Percentiles rank a stretch among this genome's conserved stretches.
Evolutionary conservation across 2,888 invertebrate genomes (phyloP).

Genomic region (Heteromurus nitidus): DNA sequence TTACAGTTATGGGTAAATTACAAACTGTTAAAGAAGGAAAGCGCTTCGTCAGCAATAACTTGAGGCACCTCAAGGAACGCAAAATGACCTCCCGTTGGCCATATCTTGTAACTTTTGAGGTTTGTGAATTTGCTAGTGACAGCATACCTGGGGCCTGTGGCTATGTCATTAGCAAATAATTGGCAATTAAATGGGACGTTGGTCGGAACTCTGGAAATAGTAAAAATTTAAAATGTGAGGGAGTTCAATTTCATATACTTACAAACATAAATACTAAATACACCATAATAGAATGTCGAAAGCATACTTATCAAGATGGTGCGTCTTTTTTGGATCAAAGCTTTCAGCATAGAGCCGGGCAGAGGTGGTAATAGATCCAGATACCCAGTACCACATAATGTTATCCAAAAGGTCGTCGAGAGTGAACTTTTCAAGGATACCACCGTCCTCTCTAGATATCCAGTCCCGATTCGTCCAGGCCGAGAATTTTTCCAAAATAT

Average conservation of each 20-base stretch:
- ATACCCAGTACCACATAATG: slow-evolving; percentile 88
- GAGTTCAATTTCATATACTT: too few species aligned
- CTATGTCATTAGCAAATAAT: slow-evolving; percentile 76
- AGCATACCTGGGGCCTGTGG: slow-evolving; percentile 75
- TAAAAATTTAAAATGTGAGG: too few species aligned
- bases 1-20: too few species aligned
- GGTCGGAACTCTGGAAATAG: slow-evolving; percentile 74
- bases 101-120: slow-evolving; percentile 82
- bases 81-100: slow-evolving; percentile 88
- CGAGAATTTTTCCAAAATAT: slow-evolving; percentile 92
- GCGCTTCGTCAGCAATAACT: slow-evolving; percentile 83
- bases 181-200: slow-evolving; percentile 76
- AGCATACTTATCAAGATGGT: background rate
- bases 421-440: slow-evolving; percentile 76
- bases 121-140: slow-evolving; percentile 81
- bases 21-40: slow-evolving; percentile 73
- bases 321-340: background rate
- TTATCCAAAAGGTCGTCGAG: slow-evolving; percentile 82
- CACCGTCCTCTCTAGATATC: slow-evolving; percentile 75
- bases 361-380: slow-evolving; percentile 84
- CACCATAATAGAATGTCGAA: too few species aligned
- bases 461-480: slow-evolving; percentile 78
- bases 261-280: too few species aligned
- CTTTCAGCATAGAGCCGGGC: slow-evolving; percentile 81
- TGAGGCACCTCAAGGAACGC: slow-evolving; percentile 87